Conservation (phyloP, 2,797 vertebrate species). For the Falco concolor region DNA sequence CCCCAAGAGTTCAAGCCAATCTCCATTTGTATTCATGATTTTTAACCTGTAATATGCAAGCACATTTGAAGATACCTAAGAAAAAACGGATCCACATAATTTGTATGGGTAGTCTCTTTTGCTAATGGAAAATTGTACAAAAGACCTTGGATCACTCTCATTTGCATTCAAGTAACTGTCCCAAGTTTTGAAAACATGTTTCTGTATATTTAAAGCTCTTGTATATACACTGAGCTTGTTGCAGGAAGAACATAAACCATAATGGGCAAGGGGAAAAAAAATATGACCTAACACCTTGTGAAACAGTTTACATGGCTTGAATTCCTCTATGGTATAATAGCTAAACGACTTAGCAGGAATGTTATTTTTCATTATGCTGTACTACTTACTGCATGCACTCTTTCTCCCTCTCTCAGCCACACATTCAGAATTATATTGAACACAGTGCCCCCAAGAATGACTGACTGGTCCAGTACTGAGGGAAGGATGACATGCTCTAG, state of each 20-base stretch:
- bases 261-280: neutral
- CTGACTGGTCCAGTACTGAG: neutral
- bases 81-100: neutral
- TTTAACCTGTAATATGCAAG: neutral
- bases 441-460: neutral
- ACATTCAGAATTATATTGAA: neutral
- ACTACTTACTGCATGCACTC: fast-evolving
- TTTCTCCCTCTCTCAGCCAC: neutral
- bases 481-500: neutral
- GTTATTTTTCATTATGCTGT: neutral
- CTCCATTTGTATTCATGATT: neutral
- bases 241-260: neutral
- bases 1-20: neutral
- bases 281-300: neutral
- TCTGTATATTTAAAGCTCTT: neutral
- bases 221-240: neutral
- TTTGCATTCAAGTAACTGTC: neutral
- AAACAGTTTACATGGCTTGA: neutral
- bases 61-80: neutral
- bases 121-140: neutral
- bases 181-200: neutral
- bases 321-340: neutral
- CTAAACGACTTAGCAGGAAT: neutral
- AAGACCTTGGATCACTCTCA: neutral
- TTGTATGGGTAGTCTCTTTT: neutral